Conservation (phyloP, 2,113 vertebrate species). For the Coryphaenoides rupestris region DNA sequence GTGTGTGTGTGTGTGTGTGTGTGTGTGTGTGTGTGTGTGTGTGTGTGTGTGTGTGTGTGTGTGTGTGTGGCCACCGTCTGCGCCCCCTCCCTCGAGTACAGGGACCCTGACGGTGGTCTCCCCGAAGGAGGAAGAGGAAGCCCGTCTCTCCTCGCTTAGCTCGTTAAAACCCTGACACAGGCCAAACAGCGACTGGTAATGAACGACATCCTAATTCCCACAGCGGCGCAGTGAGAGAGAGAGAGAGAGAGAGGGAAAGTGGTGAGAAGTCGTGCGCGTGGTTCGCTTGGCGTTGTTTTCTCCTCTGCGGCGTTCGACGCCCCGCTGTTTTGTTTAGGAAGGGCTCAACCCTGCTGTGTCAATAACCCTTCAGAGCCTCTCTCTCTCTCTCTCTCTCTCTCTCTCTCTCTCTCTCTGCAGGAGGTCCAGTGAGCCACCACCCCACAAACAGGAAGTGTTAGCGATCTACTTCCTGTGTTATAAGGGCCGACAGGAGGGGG, state of each 20-base stretch:
- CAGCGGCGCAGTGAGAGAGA: too few species aligned
- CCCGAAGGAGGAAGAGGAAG: slow-evolving; percentile 55
- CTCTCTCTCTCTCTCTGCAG: slow-evolving; percentile 40
- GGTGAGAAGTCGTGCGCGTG: slow-evolving; percentile 14
- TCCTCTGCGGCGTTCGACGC: slow-evolving; percentile 46
- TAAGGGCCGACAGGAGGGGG: not conserved
- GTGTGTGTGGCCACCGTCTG: too few species aligned
- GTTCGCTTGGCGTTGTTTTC: slow-evolving; percentile 30
- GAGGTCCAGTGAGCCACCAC: not conserved
- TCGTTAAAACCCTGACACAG: slow-evolving; percentile 44
- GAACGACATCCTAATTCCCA: slow-evolving; percentile 52
- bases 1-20: too few species aligned
- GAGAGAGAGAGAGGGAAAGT: slow-evolving; percentile 53
- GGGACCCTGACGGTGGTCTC: slow-evolving; percentile 43
- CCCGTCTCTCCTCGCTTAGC: slow-evolving; percentile 27
- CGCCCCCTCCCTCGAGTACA: too few species aligned
- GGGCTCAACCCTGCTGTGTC: slow-evolving; percentile 41
- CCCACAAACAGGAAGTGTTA: slow-evolving; percentile 22
- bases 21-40: too few species aligned
- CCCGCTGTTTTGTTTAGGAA: slow-evolving; percentile 56
- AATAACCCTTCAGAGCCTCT: not conserved
- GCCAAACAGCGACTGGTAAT: slow-evolving; percentile 47
- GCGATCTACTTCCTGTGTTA: slow-evolving; percentile 25
- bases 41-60: too few species aligned
- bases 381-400: too few species aligned